phyloP scores from a whole-genome alignment of 2,113 vertebrate species.

The Neoarius graeffei region DNA sequence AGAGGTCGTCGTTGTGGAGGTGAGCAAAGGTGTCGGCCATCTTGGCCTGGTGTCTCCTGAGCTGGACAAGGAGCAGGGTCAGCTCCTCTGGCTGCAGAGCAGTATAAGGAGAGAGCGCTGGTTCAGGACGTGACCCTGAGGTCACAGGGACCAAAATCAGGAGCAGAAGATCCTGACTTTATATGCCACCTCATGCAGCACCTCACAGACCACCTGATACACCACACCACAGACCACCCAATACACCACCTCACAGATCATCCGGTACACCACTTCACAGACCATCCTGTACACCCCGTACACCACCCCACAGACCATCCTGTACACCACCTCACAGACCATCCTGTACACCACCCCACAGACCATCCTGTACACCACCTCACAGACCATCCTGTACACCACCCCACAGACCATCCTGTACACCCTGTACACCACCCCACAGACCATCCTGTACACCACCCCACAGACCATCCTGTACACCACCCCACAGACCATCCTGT shows the following conservation, averaged over 20 bases:
- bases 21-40: constrained; percentile 89
- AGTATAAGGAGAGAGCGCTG: constrained; percentile 71
- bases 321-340: not conserved
- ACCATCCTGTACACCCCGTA: not conserved
- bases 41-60: constrained; percentile 96
- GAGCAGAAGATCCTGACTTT: not conserved
- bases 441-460: too few relatives aligned
- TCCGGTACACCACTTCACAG: not conserved
- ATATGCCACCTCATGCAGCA: not conserved
- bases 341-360: not conserved
- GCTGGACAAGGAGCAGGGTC: constrained; percentile 94
- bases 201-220: not conserved
- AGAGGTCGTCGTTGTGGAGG: constrained; percentile 86
- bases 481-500: not conserved
- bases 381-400: not conserved
- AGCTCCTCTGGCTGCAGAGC: constrained; percentile 94
- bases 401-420: not conserved
- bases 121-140: constrained; percentile 61
- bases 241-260: not conserved
- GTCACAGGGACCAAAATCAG: constrained; percentile 13
- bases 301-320: not conserved
- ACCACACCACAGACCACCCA: not conserved
- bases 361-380: not conserved
- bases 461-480: not conserved
- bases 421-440: not conserved